Evolutionary conservation across 2,888 invertebrate genomes (phyloP), one percentile per base, ranked within the genome.

Genomic region (Auanema freiburgensis): DNA sequence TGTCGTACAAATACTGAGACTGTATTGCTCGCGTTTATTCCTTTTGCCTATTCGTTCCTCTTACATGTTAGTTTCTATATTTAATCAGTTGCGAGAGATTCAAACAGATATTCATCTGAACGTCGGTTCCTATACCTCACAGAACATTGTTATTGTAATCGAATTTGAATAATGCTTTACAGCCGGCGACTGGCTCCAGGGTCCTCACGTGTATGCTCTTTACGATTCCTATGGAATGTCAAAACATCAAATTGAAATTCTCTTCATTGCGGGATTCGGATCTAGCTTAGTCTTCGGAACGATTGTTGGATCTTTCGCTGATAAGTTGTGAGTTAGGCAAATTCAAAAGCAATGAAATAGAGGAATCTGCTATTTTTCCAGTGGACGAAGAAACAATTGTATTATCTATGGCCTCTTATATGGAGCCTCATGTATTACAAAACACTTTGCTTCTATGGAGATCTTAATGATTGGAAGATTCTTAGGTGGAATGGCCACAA

Each of bases 121-220:
- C 3, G 8, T 33, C 33, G 33, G 8, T 33, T 33, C 4, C 8
- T 33, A 33, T 3, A 5, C 4, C 8, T 5, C 8, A 33, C 4
- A 33, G 33, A 8, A 33, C 3, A 33, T 33, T 33, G 33, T 33
- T 33, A 33, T 8, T 8, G 8, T 3, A 52, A 52, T n/a, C 4
- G 12, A n/a, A 10, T 52, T 25, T 52, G 33, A 42, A 61, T 33
- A 14, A n/a, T 67, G 49, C 63, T 24, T 83, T 85, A 64, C 78
- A 87, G 87, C 85, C 46, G 86, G 86, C 10, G 87, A 87, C 71
- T 87, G 87, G 87, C 77, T 87, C 42, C 87, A 87, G 76, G 87
- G 87, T 0, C 87, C 87, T 0, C 86, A 87, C 79, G 86, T 87
- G 33, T 87, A 87, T 75, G 87, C 86, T 2, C 77, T 87, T 55